Conservation (phyloP, 2,113 vertebrate genomes). For the Eulemur macaco region DNA sequence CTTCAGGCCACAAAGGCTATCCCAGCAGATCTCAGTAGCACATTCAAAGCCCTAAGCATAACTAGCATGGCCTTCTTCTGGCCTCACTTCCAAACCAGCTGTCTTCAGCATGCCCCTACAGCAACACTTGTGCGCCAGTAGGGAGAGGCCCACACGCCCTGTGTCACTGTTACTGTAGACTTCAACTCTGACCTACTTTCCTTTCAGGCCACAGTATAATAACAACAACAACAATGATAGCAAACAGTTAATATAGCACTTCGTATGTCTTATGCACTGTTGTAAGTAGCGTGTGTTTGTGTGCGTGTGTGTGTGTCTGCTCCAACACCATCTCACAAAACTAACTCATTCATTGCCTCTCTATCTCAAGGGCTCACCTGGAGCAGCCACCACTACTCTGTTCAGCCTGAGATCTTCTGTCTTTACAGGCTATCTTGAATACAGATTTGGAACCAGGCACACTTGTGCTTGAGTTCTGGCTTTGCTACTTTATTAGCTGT, state of each 20-base stretch:
- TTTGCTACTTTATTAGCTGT: constrained; percentile 21
- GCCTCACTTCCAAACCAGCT: neutral
- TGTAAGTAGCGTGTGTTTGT: neutral
- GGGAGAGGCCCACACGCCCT: neutral
- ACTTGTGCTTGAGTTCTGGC: neutral
- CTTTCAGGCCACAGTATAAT: neutral
- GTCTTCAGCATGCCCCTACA: neutral
- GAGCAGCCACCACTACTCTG: neutral
- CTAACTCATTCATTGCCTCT: neutral
- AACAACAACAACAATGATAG: neutral
- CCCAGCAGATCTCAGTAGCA: neutral
- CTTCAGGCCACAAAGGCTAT: neutral
- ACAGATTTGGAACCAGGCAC: neutral
- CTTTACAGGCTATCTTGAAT: neutral
- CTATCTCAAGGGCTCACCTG: neutral
- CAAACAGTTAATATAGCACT: neutral
- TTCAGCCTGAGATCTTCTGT: neutral
- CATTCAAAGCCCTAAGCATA: neutral
- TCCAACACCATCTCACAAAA: neutral
- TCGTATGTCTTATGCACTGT: neutral
- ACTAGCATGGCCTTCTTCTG: neutral
- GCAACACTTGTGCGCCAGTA: neutral
- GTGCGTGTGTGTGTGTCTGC: neutral
- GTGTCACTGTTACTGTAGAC: neutral
- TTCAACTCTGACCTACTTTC: neutral